A percentile compares a stretch with the other conserved stretches of the same genome.
Evolutionary conservation across 2,797 vertebrate genomes (phyloP).

Genomic region (Thripadectes ignobilis): DNA sequence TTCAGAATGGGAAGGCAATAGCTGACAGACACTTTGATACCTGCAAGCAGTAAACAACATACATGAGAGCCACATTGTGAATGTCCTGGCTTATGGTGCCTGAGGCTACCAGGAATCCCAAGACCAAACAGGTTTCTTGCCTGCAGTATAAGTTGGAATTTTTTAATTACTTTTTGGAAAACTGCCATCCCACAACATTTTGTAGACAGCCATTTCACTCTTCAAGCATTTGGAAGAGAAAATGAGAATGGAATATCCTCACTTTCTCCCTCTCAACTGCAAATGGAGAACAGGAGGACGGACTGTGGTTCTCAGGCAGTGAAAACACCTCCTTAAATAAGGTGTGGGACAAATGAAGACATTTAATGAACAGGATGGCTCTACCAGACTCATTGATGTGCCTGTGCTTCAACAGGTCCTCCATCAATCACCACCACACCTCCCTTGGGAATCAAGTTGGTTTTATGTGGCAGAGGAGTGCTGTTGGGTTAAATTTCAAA

Average conservation of each 20-base stretch:
- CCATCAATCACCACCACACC: not conserved
- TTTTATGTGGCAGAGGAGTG: not conserved
- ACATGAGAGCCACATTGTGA: not conserved
- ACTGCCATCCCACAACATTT: not conserved
- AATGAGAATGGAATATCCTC: not conserved
- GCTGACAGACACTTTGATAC: not conserved
- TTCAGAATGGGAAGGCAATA: not conserved
- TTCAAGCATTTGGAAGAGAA: not conserved
- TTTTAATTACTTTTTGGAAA: not conserved
- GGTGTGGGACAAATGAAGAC: rapidly evolving
- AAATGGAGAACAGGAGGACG: not conserved
- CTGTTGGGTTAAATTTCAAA: not conserved
- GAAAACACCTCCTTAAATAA: not conserved
- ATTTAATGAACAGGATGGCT: not conserved
- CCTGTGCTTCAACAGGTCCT: not conserved
- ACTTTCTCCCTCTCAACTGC: not conserved
- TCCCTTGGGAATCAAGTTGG: not conserved
- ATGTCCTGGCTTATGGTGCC: not conserved
- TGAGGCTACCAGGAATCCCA: not conserved
- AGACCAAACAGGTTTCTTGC: not conserved
- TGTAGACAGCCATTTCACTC: not conserved
- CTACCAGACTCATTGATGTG: not conserved
- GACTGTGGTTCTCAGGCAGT: not conserved
- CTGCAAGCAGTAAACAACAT: not conserved
- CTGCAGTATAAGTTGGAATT: too few species aligned